phyloP scores from a whole-genome alignment of 2,797 vertebrate genomes.

The Cynopterus sphinx region DNA sequence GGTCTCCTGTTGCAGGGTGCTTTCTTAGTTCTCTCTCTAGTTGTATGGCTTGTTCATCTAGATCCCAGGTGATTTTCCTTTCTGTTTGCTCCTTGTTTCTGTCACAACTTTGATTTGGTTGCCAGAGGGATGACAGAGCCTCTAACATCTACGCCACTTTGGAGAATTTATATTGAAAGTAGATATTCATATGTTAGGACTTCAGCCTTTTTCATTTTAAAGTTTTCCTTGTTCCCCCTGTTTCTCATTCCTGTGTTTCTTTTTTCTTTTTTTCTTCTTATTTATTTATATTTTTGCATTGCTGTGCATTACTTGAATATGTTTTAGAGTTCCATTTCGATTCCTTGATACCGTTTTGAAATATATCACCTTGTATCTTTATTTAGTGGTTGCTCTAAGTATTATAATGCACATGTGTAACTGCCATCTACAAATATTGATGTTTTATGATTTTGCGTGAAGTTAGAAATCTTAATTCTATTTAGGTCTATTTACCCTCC shows the following conservation, averaged over 20 bases:
- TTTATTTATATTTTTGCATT: background rate
- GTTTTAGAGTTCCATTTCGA: background rate
- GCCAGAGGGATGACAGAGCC: too few relatives aligned
- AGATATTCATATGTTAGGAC: background rate
- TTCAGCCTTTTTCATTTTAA: background rate
- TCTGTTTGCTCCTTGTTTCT: too few relatives aligned
- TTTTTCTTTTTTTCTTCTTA: background rate
- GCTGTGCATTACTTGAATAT: background rate
- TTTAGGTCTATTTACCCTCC: background rate
- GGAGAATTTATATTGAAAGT: background rate
- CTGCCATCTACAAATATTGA: background rate
- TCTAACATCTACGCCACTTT: too few relatives aligned
- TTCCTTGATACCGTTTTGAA: background rate
- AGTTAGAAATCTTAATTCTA: background rate
- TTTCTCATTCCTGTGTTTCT: background rate
- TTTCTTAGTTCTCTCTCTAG: too few relatives aligned
- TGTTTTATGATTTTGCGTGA: background rate
- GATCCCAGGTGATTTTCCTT: too few relatives aligned
- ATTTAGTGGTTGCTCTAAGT: background rate
- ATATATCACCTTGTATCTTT: background rate
- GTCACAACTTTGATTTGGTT: too few relatives aligned
- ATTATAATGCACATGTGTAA: background rate
- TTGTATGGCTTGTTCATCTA: too few relatives aligned
- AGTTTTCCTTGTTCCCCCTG: background rate
- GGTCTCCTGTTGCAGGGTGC: too few relatives aligned